Base-by-base conservation (phyloP, 2,888 invertebrate genomes). In the Pyralis farinalis region DNA sequence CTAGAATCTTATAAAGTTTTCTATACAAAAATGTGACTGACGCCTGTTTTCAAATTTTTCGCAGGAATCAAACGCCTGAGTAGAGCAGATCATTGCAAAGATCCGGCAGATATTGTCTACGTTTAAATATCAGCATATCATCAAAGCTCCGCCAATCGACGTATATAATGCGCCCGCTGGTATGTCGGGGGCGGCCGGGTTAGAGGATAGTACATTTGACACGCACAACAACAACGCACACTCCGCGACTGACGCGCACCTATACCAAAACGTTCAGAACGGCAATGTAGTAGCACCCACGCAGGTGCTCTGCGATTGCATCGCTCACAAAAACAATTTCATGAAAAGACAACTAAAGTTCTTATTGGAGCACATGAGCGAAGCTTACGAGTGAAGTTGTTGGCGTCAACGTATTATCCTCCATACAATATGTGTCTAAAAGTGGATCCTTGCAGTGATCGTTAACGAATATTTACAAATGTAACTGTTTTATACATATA, bases 51-150 rank as follows among this genome's bases (percentile, higher is more conserved):
- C 60, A 74, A 83, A 83, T 82, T 73, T 82, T 80, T 91, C 90
- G 63, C 87, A 94, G 94, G 95, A 95, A 90, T 95, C 95, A 87
- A 95, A 95, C 91, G 95, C 95, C 94, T 95, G 95, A 94, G 94
- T 94, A 91, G 93, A 94, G 92, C 93, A 93, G 93, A 94, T 94
- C 92, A 93, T 93, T 93, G 93, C 93, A 92, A 94, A 93, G 91
- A 93, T 94, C 92, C 93, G 93, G 90, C 91, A 92, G 91, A 92
- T 93, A 91, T 91, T 94, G 90, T 91, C 93, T 81, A 93, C 93
- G 90, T 93, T 93, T 90, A 91, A 91, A 80, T 91, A 91, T 85
- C 92, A 92, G 84, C 92, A 92, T 84, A 86, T 77, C 88, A 73
- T 43, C 85, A 80, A 79, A 79, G 82, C 84, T 72, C 70, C 82